These are phyloP conservation scores for Psittacus erithacus DNA, from an alignment of 2,113 vertebrate species.

Conservation along the genomic window DNA sequence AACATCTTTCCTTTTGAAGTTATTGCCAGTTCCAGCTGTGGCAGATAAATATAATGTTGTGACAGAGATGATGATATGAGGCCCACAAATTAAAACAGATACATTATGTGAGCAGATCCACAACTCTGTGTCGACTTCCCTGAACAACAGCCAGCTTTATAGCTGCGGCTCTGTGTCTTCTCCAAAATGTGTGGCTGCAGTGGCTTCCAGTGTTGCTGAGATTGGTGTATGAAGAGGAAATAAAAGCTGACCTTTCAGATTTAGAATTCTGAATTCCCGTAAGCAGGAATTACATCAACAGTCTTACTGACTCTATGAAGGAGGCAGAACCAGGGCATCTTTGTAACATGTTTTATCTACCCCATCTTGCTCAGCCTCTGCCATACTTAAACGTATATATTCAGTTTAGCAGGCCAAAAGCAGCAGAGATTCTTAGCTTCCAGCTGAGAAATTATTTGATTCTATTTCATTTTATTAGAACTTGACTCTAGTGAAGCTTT, in stretches of 20 bases:
- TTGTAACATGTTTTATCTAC: not conserved
- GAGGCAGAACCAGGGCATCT: not conserved
- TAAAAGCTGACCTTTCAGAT: not conserved
- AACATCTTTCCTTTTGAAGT: not conserved
- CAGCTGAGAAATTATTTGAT: not conserved
- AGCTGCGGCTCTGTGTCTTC: not conserved
- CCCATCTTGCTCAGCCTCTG: not conserved
- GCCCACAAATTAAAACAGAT: not conserved
- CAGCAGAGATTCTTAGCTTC: not conserved
- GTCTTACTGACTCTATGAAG: not conserved
- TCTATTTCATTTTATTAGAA: not conserved
- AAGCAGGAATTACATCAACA: not conserved
- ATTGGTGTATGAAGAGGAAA: not conserved
- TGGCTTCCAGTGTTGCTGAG: not conserved
- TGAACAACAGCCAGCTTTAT: not conserved
- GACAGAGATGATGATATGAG: rapidly evolving
- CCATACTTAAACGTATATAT: not conserved
- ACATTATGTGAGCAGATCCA: not conserved
- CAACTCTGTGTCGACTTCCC: too few relatives aligned
- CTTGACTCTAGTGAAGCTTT: not conserved
- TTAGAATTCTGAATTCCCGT: not conserved
- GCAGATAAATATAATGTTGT: not conserved
- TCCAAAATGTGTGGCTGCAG: not conserved
- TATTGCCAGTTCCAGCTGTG: not conserved
- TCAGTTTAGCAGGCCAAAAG: not conserved